Conservation (phyloP, 2,888 invertebrate species). For the Pollenia griseotomentosa region DNA sequence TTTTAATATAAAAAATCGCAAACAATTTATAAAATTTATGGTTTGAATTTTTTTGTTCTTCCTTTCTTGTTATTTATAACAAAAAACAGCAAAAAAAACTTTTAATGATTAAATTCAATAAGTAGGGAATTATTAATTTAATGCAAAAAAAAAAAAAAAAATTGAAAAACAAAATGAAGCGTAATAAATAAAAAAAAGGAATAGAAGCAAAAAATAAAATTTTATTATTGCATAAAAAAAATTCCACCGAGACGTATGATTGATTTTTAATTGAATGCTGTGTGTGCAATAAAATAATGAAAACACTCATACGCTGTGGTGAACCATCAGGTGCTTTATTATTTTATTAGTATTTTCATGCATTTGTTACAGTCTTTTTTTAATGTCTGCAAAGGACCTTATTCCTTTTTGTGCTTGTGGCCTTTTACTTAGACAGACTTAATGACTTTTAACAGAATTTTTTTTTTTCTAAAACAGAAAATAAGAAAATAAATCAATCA, state of each 20-base stretch:
- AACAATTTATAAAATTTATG: constrained; percentile 23
- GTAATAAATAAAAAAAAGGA: constrained; percentile 1
- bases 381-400: not conserved
- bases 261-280: constrained; percentile 14
- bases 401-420: not conserved
- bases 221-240: not conserved
- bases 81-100: not conserved
- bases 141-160: not conserved
- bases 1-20: not conserved
- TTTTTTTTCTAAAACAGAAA: too few species aligned
- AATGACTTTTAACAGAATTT: too few species aligned
- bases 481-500: too few species aligned
- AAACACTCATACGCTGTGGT: constrained; percentile 38
- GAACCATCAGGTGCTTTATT: not conserved
- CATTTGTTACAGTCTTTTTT: not conserved
- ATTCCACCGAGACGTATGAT: constrained; percentile 42
- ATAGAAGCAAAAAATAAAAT: not conserved
- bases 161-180: not conserved
- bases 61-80: not conserved
- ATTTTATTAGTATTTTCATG: not conserved
- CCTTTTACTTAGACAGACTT: too few species aligned
- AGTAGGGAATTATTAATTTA: not conserved
- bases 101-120: constrained; percentile 23
- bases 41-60: not conserved
- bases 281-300: not conserved